Evolutionary conservation across 2,797 vertebrate genomes (phyloP).

Genomic region (Danio jaintianensis): DNA sequence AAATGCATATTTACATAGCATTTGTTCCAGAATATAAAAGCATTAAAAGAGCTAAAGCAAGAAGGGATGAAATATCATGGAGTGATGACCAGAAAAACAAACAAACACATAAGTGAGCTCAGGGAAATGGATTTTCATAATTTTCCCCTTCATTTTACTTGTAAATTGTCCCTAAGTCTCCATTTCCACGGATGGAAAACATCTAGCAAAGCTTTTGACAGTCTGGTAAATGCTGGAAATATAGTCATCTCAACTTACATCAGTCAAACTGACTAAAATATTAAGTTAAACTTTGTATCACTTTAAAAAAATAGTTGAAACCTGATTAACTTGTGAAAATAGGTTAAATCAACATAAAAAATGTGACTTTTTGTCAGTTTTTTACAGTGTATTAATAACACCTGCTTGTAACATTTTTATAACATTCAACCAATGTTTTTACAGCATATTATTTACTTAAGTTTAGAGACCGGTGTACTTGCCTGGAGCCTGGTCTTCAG

Average conservation of each 20-base stretch:
- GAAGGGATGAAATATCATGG: too few species aligned
- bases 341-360: too few species aligned
- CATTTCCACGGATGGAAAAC: not conserved
- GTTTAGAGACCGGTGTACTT: not conserved
- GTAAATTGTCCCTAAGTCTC: not conserved
- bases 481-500: conserved; percentile 16
- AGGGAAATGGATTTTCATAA: not conserved
- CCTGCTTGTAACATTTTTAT: too few species aligned
- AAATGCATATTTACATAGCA: not conserved
- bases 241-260: not conserved
- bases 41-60: not conserved
- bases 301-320: too few species aligned
- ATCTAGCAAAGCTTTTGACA: not conserved
- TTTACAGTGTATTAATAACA: too few species aligned
- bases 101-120: not conserved
- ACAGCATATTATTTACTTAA: not conserved
- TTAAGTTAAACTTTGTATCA: too few species aligned
- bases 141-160: conserved; percentile 6
- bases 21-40: not conserved
- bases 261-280: too few species aligned
- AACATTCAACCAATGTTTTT: too few species aligned
- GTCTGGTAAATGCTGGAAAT: not conserved
- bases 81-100: not conserved
- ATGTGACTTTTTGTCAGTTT: too few species aligned
- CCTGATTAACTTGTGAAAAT: too few species aligned